Percentiles rank a stretch among this genome's conserved stretches.
Evolutionary conservation across 2,113 vertebrate species (phyloP).

Genomic region (Barnardius zonarius): DNA sequence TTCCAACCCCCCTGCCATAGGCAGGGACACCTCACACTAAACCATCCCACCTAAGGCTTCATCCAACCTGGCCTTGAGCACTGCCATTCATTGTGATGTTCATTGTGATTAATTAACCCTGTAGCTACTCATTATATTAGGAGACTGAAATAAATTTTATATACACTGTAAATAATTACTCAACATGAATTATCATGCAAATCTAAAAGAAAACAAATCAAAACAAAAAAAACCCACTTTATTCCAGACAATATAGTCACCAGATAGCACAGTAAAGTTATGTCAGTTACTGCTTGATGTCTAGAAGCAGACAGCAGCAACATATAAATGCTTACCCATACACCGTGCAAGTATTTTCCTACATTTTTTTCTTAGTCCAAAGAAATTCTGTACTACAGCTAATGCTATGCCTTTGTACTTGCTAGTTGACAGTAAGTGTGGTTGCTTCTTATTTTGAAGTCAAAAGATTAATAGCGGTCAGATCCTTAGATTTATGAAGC

Average conservation of each 20-base stretch:
- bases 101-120: background rate
- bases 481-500: background rate
- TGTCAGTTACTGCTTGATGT: background rate
- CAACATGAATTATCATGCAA: background rate
- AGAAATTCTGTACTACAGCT: background rate
- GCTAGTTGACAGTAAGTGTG: background rate
- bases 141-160: background rate
- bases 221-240: background rate
- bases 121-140: background rate
- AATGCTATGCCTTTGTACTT: background rate
- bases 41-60: no score
- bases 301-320: background rate
- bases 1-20: no score
- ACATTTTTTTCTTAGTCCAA: background rate
- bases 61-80: no score
- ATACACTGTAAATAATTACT: background rate
- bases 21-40: no score
- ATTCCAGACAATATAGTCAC: background rate
- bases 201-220: background rate
- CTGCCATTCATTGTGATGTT: no score
- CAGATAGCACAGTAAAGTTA: background rate
- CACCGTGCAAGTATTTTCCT: background rate
- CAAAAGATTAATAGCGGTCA: constrained; percentile 23
- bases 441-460: constrained; percentile 19
- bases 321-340: background rate